A percentile compares a stretch with the other conserved stretches of the same genome.
These are phyloP conservation scores for Chromobotia macracanthus DNA, from an alignment of 2,797 vertebrate species.

Conservation along the genomic window DNA sequence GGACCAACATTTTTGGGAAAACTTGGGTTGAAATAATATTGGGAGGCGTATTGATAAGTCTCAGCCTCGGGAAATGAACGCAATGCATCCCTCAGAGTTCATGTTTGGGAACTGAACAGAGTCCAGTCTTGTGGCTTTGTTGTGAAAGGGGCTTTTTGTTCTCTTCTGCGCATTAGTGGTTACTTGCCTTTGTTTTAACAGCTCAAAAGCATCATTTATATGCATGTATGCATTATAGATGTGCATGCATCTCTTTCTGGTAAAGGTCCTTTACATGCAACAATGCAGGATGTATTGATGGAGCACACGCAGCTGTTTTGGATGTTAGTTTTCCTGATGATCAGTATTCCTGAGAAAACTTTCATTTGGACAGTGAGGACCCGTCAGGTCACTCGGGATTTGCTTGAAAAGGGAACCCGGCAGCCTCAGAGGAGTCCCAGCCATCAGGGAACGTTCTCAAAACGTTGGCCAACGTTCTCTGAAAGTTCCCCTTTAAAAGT, in stretches of 20 bases:
- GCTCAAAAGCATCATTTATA: not conserved
- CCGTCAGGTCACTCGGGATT: not conserved
- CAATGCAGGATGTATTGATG: no score
- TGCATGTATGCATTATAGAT: not conserved
- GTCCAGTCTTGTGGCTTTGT: not conserved
- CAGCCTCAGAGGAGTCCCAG: no score
- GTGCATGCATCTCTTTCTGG: not conserved
- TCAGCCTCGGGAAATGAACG: slow-evolving; percentile 25
- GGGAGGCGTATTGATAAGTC: slow-evolving; percentile 22
- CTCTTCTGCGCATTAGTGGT: not conserved
- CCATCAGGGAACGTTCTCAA: no score
- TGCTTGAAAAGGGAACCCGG: no score
- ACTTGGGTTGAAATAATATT: no score
- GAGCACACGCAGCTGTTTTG: no score
- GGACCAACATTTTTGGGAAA: slow-evolving; percentile 16
- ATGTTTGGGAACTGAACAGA: slow-evolving; percentile 39
- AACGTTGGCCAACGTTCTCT: no score
- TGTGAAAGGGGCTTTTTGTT: not conserved
- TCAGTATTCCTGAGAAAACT: no score
- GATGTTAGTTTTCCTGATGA: no score
- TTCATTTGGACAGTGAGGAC: not conserved
- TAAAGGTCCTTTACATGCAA: not conserved
- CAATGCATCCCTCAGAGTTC: slow-evolving; percentile 25
- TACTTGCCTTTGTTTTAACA: not conserved
- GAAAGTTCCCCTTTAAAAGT: no score